phyloP scores from a whole-genome alignment of 1,140 invertebrate species.

The Nixonia krombeini region DNA sequence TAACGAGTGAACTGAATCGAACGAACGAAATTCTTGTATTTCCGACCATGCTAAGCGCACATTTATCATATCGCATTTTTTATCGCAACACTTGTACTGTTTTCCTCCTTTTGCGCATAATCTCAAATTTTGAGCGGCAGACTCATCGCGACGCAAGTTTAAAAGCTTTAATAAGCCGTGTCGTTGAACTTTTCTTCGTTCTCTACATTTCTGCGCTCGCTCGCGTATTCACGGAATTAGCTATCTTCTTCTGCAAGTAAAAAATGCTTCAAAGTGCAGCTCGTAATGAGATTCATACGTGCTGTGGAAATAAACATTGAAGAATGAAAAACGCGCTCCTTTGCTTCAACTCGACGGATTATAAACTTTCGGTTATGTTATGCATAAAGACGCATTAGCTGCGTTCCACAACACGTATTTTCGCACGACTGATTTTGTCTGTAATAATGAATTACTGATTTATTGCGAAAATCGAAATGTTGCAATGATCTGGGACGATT shows the following conservation, averaged over 20 bases:
- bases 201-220: conserved; percentile 25
- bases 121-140: conserved; percentile 18
- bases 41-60: not conserved
- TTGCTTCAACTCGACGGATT: conserved; percentile 28
- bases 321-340: conserved; percentile 19
- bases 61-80: conserved; percentile 10
- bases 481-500: too few species aligned
- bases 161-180: conserved; percentile 40
- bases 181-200: conserved; percentile 34
- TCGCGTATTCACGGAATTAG: conserved; percentile 44
- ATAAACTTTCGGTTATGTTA: too few species aligned
- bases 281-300: conserved; percentile 46
- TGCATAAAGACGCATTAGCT: too few species aligned
- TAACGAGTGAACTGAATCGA: too few species aligned
- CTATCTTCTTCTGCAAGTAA: conserved; percentile 32
- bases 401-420: too few species aligned
- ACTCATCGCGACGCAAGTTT: conserved; percentile 30
- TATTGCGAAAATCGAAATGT: too few species aligned
- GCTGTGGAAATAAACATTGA: conserved; percentile 28
- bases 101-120: conserved; percentile 17
- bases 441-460: too few species aligned
- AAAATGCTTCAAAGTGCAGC: conserved; percentile 33
- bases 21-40: too few species aligned
- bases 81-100: conserved; percentile 18
- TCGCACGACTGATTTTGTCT: too few species aligned